These are phyloP conservation scores for Drosophila navojoa DNA, from an alignment of 1,140 invertebrate genomes.

Conservation along the genomic window DNA sequence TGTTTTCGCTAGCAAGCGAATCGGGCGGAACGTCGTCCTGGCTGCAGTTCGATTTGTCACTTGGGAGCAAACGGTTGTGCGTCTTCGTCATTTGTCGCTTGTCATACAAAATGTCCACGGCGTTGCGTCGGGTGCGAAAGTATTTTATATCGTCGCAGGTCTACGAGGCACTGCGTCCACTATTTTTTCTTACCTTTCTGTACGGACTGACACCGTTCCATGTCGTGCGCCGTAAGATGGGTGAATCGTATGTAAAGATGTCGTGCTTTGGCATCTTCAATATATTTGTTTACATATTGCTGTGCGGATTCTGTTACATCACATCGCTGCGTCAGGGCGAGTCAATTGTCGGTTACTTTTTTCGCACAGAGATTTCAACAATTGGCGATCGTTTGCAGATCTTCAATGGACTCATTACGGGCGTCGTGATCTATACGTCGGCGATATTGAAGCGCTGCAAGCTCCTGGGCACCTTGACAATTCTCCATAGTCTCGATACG, in stretches of 20 bases:
- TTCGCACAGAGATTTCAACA: conserved; percentile 69
- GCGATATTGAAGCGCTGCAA: conserved; percentile 64
- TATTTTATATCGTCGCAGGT: conserved; percentile 75
- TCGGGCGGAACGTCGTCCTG: conserved; percentile 36
- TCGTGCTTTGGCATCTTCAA: conserved; percentile 70
- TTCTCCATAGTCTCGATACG: conserved; percentile 63
- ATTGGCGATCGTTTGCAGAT: conserved; percentile 71
- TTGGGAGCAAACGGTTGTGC: conserved; percentile 56
- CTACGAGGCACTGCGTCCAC: conserved; percentile 71
- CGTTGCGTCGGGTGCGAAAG: conserved; percentile 65
- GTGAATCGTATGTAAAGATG: conserved; percentile 63
- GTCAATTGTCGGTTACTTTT: conserved; percentile 76
- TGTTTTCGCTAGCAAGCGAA: conserved; percentile 25
- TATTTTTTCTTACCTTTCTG: conserved; percentile 71
- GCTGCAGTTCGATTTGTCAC: conserved; percentile 63
- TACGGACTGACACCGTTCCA: conserved; percentile 72
- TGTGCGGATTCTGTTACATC: conserved; percentile 69
- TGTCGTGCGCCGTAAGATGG: conserved; percentile 63
- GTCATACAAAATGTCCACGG: conserved; percentile 46
- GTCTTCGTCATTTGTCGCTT: conserved; percentile 40
- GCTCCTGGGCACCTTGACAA: conserved; percentile 57
- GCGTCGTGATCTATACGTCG: conserved; percentile 63
- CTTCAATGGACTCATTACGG: conserved; percentile 68
- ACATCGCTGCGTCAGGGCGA: conserved; percentile 61
- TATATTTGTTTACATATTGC: conserved; percentile 60